These are phyloP conservation scores for Gymnogyps californianus DNA, from an alignment of 2,113 vertebrate species.

Conservation along the genomic window DNA sequence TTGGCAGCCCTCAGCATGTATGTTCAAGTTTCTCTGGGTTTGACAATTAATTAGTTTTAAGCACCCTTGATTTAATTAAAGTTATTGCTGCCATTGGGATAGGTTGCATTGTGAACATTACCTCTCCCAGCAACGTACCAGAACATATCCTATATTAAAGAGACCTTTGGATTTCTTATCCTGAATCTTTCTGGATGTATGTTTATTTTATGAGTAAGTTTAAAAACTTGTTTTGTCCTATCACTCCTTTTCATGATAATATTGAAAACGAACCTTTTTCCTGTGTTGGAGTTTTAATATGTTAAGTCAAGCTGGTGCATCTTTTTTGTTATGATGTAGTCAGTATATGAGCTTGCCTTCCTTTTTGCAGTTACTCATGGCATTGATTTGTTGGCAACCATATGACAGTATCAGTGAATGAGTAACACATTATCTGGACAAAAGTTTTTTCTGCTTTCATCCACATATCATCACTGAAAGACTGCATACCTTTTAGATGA, in stretches of 20 bases:
- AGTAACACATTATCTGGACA: not conserved
- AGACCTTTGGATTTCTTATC: not conserved
- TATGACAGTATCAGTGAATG: not conserved
- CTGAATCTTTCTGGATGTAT: not conserved
- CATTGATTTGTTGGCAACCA: not conserved
- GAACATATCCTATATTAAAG: not conserved
- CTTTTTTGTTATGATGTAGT: not conserved
- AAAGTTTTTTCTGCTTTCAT: not conserved
- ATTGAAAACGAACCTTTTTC: not conserved
- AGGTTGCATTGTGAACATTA: not conserved
- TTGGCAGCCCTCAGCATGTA: not conserved
- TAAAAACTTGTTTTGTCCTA: not conserved
- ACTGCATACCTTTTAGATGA: not conserved
- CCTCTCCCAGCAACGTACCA: not conserved
- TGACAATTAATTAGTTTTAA: constrained; percentile 23
- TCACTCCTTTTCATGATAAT: not conserved
- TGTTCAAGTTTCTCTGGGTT: not conserved
- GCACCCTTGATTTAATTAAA: not conserved
- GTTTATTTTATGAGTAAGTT: not conserved
- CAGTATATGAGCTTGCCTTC: not conserved
- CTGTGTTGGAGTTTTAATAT: not conserved
- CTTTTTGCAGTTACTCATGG: not conserved
- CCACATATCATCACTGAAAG: not conserved
- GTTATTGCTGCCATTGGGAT: not conserved
- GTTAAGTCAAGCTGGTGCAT: not conserved